Conservation (phyloP, 2,888 invertebrate species). For the Morpho helenor region DNA sequence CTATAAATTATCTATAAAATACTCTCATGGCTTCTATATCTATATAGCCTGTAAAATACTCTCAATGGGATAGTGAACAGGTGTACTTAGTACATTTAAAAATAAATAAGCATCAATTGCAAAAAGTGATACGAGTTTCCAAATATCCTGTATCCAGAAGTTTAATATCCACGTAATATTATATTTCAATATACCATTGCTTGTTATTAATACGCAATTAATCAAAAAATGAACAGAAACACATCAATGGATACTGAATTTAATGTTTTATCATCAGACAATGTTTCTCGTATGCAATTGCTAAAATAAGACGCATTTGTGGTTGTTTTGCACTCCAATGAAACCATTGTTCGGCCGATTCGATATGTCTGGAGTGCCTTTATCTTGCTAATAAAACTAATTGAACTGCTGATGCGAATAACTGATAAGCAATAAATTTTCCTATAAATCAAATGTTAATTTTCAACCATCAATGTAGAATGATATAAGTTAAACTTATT, state of each 20-base stretch:
- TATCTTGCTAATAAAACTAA: conserved; percentile 26
- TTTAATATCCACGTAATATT: background rate
- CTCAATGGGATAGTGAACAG: too few species aligned
- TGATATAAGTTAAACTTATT: too few species aligned
- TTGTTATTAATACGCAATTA: background rate
- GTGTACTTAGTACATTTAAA: background rate
- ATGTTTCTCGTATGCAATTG: conserved; percentile 13
- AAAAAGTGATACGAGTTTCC: background rate
- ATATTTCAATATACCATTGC: conserved; percentile 8
- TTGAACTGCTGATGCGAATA: conserved; percentile 14
- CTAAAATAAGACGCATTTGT: conserved; percentile 37
- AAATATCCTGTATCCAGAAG: conserved; percentile 1
- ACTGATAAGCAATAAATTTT: conserved; percentile 14
- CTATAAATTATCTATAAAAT: too few species aligned
- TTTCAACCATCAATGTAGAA: too few species aligned
- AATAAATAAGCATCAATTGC: background rate
- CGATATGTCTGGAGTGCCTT: conserved; percentile 22
- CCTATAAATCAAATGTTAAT: background rate
- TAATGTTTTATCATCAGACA: background rate
- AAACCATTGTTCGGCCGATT: conserved; percentile 28
- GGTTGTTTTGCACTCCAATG: conserved; percentile 41
- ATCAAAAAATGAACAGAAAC: background rate
- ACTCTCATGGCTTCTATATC: too few species aligned
- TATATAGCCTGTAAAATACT: too few species aligned
- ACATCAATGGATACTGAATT: conserved; percentile 9